These are phyloP conservation scores for Myotis findleyi DNA, from an alignment of 2,797 vertebrate genomes.

Conservation along the genomic window DNA sequence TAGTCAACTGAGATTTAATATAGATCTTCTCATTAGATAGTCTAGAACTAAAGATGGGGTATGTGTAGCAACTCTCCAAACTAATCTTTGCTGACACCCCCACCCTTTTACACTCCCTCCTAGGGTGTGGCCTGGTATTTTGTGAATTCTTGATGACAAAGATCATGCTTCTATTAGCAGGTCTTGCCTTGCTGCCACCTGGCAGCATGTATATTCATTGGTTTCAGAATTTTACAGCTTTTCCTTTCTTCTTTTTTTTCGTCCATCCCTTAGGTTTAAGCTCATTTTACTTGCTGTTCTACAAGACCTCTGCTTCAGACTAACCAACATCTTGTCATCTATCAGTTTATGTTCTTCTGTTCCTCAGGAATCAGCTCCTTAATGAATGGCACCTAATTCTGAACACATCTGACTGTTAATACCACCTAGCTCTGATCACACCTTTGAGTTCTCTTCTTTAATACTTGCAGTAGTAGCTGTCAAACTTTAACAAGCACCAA, in stretches of 20 bases:
- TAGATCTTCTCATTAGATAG: constrained; percentile 80
- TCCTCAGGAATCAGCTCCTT: constrained; percentile 33
- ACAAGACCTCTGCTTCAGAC: neutral
- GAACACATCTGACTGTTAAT: neutral
- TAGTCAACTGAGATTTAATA: constrained; percentile 71
- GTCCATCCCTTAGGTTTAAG: neutral
- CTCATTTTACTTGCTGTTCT: neutral
- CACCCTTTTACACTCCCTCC: constrained; percentile 74
- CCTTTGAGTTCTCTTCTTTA: neutral
- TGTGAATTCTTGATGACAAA: constrained; percentile 82
- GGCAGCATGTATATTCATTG: constrained; percentile 37
- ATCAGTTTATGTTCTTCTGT: neutral
- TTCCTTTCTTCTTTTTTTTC: constrained; percentile 29
- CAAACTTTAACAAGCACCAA: constrained; percentile 2
- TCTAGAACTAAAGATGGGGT: constrained; percentile 63
- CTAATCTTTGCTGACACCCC: constrained; percentile 77
- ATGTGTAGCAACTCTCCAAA: constrained; percentile 67
- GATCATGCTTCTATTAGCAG: constrained; percentile 75
- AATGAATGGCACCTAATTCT: neutral
- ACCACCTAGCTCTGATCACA: neutral
- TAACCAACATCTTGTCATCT: constrained; percentile 13
- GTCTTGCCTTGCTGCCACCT: constrained; percentile 77
- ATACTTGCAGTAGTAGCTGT: neutral
- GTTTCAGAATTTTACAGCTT: constrained; percentile 55
- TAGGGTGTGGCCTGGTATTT: constrained; percentile 81